Evolutionary conservation across 1,140 invertebrate genomes (phyloP).

Genomic region (Drosophila pseudoananassae): DNA sequence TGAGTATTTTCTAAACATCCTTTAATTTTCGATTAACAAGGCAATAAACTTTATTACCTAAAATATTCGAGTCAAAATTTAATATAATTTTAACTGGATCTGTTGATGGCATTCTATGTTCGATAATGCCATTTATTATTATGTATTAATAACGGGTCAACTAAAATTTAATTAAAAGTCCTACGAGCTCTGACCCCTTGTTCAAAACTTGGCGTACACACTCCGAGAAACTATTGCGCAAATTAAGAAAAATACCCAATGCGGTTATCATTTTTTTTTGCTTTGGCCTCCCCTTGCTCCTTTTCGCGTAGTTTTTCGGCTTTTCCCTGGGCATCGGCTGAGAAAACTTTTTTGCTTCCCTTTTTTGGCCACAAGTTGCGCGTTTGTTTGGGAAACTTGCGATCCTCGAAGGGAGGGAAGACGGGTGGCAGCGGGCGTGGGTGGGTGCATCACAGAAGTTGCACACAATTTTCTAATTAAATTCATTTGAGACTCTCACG

Average conservation of each 20-base stretch:
- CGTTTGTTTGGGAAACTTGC: conserved; percentile 59
- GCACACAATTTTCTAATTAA: conserved; percentile 82
- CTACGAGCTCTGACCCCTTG: conserved; percentile 41
- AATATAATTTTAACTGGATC: no score
- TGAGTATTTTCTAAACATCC: conserved; percentile 4
- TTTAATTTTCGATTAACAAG: not conserved
- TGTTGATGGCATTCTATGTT: not conserved
- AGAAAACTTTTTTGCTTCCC: conserved; percentile 27
- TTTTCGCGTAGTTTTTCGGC: conserved; percentile 43
- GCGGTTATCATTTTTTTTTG: conserved; percentile 54
- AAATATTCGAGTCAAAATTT: not conserved
- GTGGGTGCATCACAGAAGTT: conserved; percentile 52
- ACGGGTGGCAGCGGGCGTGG: not conserved
- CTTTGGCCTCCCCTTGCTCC: not conserved
- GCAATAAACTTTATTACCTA: not conserved
- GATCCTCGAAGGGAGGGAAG: conserved; percentile 11
- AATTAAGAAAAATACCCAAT: conserved; percentile 77
- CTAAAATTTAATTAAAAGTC: conserved; percentile 61
- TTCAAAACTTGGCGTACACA: conserved; percentile 26
- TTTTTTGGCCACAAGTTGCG: conserved; percentile 51
- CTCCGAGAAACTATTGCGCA: conserved; percentile 53
- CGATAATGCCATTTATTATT: conserved; percentile 27
- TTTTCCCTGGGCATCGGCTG: conserved; percentile 44
- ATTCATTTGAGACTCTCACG: conserved; percentile 82
- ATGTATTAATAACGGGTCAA: conserved; percentile 36